A percentile compares a stretch with the other conserved stretches of the same genome.
phyloP scores from a whole-genome alignment of 2,797 vertebrate genomes.

The Brachyrhaphis roseni region DNA sequence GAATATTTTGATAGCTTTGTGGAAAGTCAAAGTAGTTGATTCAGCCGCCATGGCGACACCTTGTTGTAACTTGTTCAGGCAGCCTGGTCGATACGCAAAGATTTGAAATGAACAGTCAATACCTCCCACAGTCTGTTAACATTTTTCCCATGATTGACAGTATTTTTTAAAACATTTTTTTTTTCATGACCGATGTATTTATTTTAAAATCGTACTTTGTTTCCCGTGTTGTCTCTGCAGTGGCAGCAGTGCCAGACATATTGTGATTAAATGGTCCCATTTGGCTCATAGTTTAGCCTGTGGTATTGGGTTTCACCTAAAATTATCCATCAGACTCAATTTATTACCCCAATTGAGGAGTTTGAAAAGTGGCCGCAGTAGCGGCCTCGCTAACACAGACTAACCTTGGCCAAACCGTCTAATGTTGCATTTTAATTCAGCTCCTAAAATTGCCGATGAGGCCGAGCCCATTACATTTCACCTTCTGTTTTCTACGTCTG shows the following conservation, averaged over 20 bases:
- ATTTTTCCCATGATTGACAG: slow-evolving; percentile 49
- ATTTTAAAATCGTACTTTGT: slow-evolving; percentile 79
- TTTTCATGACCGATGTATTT: slow-evolving; percentile 64
- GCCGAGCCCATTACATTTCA: slow-evolving; percentile 72
- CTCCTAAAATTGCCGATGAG: slow-evolving; percentile 68
- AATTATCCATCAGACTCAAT: slow-evolving; percentile 98
- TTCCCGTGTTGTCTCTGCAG: slow-evolving; percentile 69
- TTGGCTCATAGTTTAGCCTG: slow-evolving; percentile 90
- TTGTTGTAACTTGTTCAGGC: background rate
- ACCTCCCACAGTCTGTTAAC: slow-evolving; percentile 44
- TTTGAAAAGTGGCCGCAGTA: slow-evolving; percentile 83
- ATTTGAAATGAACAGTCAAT: slow-evolving; percentile 39
- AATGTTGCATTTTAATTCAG: slow-evolving; percentile 84
- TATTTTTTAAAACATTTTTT: slow-evolving; percentile 58
- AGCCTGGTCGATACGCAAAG: slow-evolving; percentile 2
- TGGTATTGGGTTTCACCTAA: slow-evolving; percentile 94
- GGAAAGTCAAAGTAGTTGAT: background rate
- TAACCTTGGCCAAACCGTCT: slow-evolving; percentile 75
- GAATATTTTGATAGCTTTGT: background rate
- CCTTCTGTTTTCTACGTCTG: slow-evolving; percentile 56
- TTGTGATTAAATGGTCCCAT: slow-evolving; percentile 88
- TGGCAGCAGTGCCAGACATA: slow-evolving; percentile 77
- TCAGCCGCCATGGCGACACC: background rate
- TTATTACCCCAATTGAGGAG: slow-evolving; percentile 95
- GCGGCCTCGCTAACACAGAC: slow-evolving; percentile 70